These are phyloP conservation scores for Anagrus nilaparvatae DNA, from an alignment of 1,140 invertebrate genomes.

Conservation along the genomic window DNA sequence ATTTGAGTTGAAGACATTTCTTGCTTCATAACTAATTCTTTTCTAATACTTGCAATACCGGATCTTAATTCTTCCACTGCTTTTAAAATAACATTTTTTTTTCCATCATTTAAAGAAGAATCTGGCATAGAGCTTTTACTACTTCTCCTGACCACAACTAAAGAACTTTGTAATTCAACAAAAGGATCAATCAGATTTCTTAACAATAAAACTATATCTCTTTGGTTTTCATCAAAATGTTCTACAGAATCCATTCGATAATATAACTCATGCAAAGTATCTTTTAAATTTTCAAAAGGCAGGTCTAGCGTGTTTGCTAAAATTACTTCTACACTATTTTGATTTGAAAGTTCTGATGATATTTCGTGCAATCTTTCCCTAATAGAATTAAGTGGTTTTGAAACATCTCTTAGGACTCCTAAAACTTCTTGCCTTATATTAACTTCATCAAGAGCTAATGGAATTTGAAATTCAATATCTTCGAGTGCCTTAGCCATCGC, in stretches of 20 bases:
- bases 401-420: constrained; percentile 21
- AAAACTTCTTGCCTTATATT: constrained; percentile 22
- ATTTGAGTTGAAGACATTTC: neutral
- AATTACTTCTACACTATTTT: constrained; percentile 26
- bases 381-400: constrained; percentile 24
- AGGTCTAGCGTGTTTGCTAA: constrained; percentile 22
- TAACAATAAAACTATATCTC: constrained; percentile 16
- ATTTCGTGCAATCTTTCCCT: constrained; percentile 22
- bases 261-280: constrained; percentile 11
- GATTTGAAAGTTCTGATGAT: constrained; percentile 15
- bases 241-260: constrained; percentile 9
- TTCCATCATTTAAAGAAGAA: constrained; percentile 21
- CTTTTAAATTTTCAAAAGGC: constrained; percentile 18
- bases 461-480: constrained; percentile 23
- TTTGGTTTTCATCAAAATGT: constrained; percentile 9
- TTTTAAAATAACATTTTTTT: constrained; percentile 26
- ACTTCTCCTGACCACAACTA: constrained; percentile 26
- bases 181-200: constrained; percentile 23
- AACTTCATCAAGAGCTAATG: constrained; percentile 21
- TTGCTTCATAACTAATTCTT: constrained; percentile 1
- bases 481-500: constrained; percentile 15
- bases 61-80: constrained; percentile 22
- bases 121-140: constrained; percentile 22
- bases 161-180: constrained; percentile 26
- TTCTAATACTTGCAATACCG: constrained; percentile 10